Evolutionary conservation across 1,140 invertebrate species (phyloP).

Genomic region (Oscheius sp.): DNA sequence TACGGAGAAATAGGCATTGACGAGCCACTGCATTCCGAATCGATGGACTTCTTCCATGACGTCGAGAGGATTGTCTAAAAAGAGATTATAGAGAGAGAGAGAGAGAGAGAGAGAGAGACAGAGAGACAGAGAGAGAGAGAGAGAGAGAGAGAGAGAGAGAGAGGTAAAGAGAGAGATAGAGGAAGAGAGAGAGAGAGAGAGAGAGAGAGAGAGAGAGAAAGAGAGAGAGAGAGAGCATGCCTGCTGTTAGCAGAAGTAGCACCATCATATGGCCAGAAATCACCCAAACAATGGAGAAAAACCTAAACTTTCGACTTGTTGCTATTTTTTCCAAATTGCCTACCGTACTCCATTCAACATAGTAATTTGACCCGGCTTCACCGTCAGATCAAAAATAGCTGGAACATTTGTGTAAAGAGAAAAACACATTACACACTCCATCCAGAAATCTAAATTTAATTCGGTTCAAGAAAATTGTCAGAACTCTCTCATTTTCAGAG

Average conservation of each 20-base stretch:
- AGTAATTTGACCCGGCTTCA: neutral
- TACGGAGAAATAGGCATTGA: slow-evolving; percentile 33
- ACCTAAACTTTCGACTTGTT: slow-evolving; percentile 73
- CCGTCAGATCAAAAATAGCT: neutral
- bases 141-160: no score
- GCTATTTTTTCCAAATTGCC: slow-evolving; percentile 4
- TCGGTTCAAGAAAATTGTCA: neutral
- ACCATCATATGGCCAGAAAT: slow-evolving; percentile 79
- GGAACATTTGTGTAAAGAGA: neutral
- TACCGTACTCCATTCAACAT: neutral
- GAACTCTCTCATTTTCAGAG: neutral
- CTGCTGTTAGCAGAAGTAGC: slow-evolving; percentile 10
- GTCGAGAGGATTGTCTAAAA: slow-evolving; percentile 34
- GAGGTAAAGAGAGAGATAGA: no score
- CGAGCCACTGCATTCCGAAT: slow-evolving; percentile 17
- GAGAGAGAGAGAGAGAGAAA: no score
- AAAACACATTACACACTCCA: neutral
- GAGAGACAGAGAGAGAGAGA: no score
- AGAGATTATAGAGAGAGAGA: no score
- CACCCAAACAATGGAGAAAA: slow-evolving; percentile 86
- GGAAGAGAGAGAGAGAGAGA: no score
- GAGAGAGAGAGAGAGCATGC: slow-evolving; percentile 5
- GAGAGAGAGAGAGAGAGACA: no score
- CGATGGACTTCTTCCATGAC: slow-evolving; percentile 7
- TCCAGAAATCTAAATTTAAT: neutral